phyloP scores from a whole-genome alignment of 2,888 invertebrate species.

The Labia minor region DNA sequence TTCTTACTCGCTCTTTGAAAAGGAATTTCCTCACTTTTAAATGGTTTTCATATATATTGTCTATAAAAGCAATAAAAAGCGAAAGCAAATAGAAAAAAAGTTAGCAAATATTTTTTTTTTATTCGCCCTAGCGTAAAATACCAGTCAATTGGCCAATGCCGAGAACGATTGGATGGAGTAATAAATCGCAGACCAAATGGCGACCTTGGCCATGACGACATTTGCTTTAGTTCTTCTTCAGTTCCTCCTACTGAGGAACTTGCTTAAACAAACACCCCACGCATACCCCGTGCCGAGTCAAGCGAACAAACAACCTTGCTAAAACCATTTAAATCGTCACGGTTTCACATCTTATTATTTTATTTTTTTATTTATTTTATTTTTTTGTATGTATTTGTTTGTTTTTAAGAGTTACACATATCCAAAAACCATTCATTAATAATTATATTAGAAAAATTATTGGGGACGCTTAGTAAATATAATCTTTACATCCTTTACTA shows the following conservation, averaged over 20 bases:
- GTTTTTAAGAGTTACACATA: no score
- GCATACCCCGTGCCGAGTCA: slow-evolving; percentile 1
- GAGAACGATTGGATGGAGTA: neutral
- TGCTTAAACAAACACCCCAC: slow-evolving; percentile 6
- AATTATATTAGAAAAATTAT: no score
- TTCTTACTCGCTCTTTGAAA: neutral
- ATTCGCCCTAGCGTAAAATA: neutral
- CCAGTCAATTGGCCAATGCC: neutral
- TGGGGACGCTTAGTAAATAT: no score
- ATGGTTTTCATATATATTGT: neutral
- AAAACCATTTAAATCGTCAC: slow-evolving; percentile 5
- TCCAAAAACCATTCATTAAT: no score
- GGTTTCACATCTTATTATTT: neutral
- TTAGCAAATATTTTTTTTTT: neutral
- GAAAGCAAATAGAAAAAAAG: neutral
- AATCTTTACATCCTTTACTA: no score
- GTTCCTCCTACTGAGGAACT: neutral
- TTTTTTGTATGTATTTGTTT: no score
- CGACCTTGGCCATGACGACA: neutral
- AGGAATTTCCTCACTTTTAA: slow-evolving; percentile 2
- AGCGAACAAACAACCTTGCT: neutral
- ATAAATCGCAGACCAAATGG: neutral
- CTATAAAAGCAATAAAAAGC: neutral
- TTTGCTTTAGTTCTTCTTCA: neutral
- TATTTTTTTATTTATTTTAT: no score